Evolutionary conservation across 2,113 vertebrate genomes (phyloP).

Genomic region (Perccottus glenii): DNA sequence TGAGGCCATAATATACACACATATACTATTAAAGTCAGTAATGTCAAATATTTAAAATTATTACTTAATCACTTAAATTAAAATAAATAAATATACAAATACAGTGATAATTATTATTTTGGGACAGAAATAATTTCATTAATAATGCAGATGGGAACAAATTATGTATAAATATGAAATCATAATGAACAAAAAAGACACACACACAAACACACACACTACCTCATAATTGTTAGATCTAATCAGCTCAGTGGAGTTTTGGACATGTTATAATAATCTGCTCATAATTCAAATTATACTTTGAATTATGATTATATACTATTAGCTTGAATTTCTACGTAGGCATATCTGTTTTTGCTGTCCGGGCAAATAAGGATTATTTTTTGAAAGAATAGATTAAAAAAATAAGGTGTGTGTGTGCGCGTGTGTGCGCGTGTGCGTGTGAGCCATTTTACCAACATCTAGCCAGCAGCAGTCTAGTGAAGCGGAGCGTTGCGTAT

Average conservation of each 20-base stretch:
- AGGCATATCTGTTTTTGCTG: conserved; percentile 12
- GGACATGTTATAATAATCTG: conserved; percentile 32
- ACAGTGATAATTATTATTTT: conserved; percentile 28
- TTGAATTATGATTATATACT: conserved; percentile 32
- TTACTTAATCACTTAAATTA: no score
- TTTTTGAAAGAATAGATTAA: not conserved
- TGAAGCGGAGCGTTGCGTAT: conserved; percentile 47
- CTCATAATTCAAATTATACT: conserved; percentile 46
- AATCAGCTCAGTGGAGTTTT: conserved; percentile 53
- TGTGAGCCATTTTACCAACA: conserved; percentile 50
- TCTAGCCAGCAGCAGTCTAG: conserved; percentile 54
- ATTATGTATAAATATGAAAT: conserved; percentile 40
- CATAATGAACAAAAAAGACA: conserved; percentile 54
- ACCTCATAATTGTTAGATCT: conserved; percentile 51
- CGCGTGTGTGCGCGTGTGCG: no score
- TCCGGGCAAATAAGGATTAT: not conserved
- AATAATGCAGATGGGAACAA: conserved; percentile 41
- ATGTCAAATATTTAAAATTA: no score
- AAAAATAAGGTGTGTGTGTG: not conserved
- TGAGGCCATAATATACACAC: conserved; percentile 9
- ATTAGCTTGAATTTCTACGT: conserved; percentile 27
- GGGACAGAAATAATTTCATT: conserved; percentile 28
- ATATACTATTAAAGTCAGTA: no score
- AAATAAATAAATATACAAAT: not conserved
- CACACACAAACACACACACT: conserved; percentile 40